Percentiles rank a stretch among this genome's conserved stretches.
Conservation (phyloP, 1,140 invertebrate species). For the Andrena cerasifolii region DNA sequence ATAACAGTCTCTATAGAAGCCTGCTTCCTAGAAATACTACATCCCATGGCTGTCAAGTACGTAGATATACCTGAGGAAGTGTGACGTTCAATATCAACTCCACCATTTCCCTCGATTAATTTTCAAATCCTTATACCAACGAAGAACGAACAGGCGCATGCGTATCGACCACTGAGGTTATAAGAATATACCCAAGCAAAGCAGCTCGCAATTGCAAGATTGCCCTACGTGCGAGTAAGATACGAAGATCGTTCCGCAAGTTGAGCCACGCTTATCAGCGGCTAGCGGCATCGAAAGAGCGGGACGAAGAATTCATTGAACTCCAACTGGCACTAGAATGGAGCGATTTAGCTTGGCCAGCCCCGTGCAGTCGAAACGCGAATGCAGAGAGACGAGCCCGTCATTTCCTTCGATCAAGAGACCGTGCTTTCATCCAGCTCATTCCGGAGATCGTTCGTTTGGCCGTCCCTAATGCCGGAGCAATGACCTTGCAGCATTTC, state of each 20-base stretch:
- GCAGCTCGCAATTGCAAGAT: constrained; percentile 9
- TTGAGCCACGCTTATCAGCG: constrained; percentile 23
- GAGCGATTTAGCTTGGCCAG: constrained; percentile 50
- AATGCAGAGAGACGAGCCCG: constrained; percentile 26
- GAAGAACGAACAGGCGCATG: too few relatives aligned
- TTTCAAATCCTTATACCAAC: too few relatives aligned
- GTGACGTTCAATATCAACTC: too few relatives aligned
- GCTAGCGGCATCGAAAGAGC: background rate
- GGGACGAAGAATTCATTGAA: constrained; percentile 50
- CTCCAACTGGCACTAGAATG: constrained; percentile 52
- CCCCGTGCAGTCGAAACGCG: constrained; percentile 46
- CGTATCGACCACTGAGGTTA: background rate
- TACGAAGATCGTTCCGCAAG: constrained; percentile 15
- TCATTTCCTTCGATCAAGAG: constrained; percentile 66
- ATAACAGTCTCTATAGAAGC: too few relatives aligned
- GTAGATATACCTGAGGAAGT: too few relatives aligned
- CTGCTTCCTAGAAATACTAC: too few relatives aligned
- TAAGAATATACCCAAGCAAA: too few relatives aligned
- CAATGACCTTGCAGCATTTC: constrained; percentile 71
- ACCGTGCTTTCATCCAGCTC: constrained; percentile 63
- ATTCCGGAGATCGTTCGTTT: constrained; percentile 64
- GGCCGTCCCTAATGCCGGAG: constrained; percentile 66
- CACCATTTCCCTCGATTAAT: too few relatives aligned
- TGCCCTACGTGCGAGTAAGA: background rate
- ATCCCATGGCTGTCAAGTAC: too few relatives aligned